A percentile compares a stretch with the other conserved stretches of the same genome.
Evolutionary conservation across 2,888 invertebrate species (phyloP).

Genomic region (Keiferia lycopersicella): DNA sequence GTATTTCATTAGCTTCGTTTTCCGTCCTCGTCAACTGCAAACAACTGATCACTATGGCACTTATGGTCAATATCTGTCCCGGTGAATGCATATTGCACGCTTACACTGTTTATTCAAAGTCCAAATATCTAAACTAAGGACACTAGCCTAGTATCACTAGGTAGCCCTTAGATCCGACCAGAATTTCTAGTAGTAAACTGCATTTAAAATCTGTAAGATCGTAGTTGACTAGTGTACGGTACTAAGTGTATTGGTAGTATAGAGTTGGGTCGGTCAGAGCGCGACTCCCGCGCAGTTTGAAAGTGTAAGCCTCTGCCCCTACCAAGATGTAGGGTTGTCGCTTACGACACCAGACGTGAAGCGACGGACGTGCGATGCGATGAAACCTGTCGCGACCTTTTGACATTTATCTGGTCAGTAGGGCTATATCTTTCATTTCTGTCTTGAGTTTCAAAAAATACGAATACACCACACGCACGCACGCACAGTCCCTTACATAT

Average conservation of each 20-base stretch:
- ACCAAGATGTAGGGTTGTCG: slow-evolving; percentile 11
- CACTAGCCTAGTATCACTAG: no score
- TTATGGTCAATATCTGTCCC: slow-evolving; percentile 43
- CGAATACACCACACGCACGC: no score
- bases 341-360: slow-evolving; percentile 48
- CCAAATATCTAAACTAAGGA: background rate
- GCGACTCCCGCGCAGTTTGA: slow-evolving; percentile 35
- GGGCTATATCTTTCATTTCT: no score
- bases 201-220: background rate
- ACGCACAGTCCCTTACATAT: no score
- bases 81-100: slow-evolving; percentile 43
- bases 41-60: slow-evolving; percentile 55
- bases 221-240: background rate
- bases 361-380: background rate
- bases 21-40: slow-evolving; percentile 48
- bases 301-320: slow-evolving; percentile 60
- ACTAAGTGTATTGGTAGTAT: background rate
- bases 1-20: slow-evolving; percentile 52
- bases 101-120: background rate
- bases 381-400: background rate
- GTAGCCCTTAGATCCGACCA: background rate
- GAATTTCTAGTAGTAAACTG: background rate
- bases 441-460: no score
- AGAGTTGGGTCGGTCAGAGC: background rate
- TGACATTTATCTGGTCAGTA: slow-evolving; percentile 2